Conservation (phyloP, 2,113 vertebrate species). For the Peromyscus californicus region DNA sequence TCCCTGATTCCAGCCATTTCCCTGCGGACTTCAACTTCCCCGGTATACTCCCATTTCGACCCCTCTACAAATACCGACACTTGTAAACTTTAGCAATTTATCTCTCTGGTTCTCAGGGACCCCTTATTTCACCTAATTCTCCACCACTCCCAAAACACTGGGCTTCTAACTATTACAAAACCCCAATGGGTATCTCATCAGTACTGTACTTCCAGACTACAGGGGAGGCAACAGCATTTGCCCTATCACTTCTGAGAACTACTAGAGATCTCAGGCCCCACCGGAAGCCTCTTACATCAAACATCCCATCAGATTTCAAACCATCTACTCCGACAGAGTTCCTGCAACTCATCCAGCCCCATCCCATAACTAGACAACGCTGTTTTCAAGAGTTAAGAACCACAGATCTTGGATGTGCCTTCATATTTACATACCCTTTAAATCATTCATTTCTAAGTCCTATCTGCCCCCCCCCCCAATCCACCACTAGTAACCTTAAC, state of each 20-base stretch:
- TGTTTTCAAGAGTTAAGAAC: slow-evolving; percentile 14
- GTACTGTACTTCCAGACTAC: background rate
- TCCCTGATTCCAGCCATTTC: slow-evolving; percentile 28
- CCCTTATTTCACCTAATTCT: background rate
- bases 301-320: background rate
- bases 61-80: background rate
- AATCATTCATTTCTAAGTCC: slow-evolving; percentile 30
- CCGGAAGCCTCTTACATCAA: background rate
- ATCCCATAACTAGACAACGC: background rate
- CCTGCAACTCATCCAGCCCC: background rate
- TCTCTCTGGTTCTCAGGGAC: background rate
- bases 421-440: slow-evolving; percentile 9
- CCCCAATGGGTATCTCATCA: background rate
- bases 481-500: slow-evolving; percentile 44
- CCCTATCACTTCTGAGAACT: background rate
- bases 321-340: background rate
- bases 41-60: background rate
- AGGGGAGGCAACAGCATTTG: background rate
- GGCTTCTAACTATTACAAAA: slow-evolving; percentile 16
- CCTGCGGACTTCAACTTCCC: background rate
- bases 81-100: slow-evolving; percentile 19
- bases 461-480: background rate
- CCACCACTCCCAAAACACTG: background rate
- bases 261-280: background rate
- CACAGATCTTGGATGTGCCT: background rate